These are phyloP conservation scores for Phenganax marumi DNA, from an alignment of 92 coral and sea anemone genomes.

Conservation along the genomic window DNA sequence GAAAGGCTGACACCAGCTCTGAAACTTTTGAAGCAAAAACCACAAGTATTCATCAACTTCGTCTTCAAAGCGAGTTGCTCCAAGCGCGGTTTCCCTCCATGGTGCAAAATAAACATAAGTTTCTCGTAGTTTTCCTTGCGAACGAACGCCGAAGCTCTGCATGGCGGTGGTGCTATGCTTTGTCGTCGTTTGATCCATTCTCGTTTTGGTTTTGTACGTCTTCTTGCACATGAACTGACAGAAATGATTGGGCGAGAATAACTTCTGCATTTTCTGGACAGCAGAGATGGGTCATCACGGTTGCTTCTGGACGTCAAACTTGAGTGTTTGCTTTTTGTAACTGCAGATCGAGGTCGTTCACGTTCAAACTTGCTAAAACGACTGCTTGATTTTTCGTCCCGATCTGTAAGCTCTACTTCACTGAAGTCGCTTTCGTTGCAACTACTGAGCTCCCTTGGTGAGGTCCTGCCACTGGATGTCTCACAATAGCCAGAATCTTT, in stretches of 20 bases:
- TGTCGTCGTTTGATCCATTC: constrained; percentile 6
- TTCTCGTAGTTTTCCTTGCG: not conserved
- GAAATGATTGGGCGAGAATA: constrained; percentile 2
- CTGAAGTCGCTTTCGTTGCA: constrained; percentile 15
- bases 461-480: constrained; percentile 39
- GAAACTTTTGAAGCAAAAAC: constrained; percentile 88
- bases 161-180: not conserved
- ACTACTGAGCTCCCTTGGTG: constrained; percentile 41
- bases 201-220: constrained; percentile 14
- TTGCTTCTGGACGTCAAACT: not conserved
- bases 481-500: constrained; percentile 48
- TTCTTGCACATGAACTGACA: not conserved
- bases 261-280: not conserved
- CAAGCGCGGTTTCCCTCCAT: constrained; percentile 14
- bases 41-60: constrained; percentile 73
- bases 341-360: constrained; percentile 4
- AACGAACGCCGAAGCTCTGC: not conserved
- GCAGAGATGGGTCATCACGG: not conserved
- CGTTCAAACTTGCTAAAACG: constrained; percentile 25
- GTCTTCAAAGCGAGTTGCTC: constrained; percentile 33
- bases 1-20: constrained; percentile 72
- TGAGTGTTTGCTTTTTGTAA: not conserved
- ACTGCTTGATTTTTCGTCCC: not conserved
- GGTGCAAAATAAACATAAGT: constrained; percentile 18
- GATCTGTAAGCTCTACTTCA: not conserved